A percentile compares a stretch with the other conserved stretches of the same genome.
Evolutionary conservation across 2,888 invertebrate species (phyloP).

Genomic region (Parnassius apollo): DNA sequence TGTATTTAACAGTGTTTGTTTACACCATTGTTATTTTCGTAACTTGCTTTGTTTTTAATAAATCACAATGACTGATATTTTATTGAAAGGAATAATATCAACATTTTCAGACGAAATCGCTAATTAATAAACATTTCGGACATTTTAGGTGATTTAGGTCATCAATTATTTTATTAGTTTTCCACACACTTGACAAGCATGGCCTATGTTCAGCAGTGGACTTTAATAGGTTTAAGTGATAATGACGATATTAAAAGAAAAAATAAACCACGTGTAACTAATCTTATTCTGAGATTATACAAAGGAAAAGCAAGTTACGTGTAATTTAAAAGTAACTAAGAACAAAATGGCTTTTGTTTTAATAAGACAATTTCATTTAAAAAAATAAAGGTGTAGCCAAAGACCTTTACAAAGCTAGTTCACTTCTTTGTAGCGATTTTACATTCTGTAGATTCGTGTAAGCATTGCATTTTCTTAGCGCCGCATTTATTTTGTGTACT

Average conservation of each 20-base stretch:
- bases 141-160: neutral
- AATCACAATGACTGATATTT: no score
- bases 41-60: no score
- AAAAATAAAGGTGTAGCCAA: slow-evolving; percentile 9
- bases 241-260: neutral
- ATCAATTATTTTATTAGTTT: no score
- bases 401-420: slow-evolving; percentile 5
- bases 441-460: slow-evolving; percentile 7
- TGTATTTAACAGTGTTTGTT: no score
- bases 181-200: no score
- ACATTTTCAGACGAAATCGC: no score
- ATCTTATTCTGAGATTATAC: no score
- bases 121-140: neutral
- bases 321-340: slow-evolving; percentile 4
- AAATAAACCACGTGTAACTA: no score
- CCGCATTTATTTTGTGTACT: slow-evolving; percentile 3
- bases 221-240: no score
- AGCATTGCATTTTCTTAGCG: slow-evolving; percentile 16
- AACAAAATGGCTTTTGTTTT: neutral
- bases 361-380: slow-evolving; percentile 6
- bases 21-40: no score
- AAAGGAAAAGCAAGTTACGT: neutral
- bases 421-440: slow-evolving; percentile 4
- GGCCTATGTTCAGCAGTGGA: no score
- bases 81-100: no score